phyloP scores from a whole-genome alignment of 2,797 vertebrate species.

The Molossus molossus region DNA sequence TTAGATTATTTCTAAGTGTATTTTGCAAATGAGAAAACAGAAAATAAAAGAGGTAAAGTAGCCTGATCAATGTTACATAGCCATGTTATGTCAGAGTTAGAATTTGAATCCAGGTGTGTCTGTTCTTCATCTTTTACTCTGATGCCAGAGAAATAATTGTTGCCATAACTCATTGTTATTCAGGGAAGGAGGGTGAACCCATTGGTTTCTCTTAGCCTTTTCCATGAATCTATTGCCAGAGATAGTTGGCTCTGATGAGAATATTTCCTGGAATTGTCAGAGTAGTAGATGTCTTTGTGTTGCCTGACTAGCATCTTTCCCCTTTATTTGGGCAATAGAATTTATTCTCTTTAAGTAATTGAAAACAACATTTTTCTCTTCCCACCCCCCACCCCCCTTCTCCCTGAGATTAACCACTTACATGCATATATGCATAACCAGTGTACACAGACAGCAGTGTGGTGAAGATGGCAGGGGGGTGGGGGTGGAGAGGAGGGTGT shows the following conservation, averaged over 20 bases:
- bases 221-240: neutral
- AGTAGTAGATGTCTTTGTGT: neutral
- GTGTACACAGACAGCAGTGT: no score
- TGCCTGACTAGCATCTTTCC: slow-evolving; percentile 10
- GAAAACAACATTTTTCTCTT: neutral
- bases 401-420: no score
- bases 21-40: slow-evolving; percentile 29
- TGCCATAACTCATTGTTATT: slow-evolving; percentile 15
- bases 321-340: neutral
- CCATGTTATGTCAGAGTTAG: neutral
- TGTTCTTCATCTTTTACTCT: slow-evolving; percentile 28
- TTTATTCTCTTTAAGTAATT: neutral
- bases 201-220: slow-evolving; percentile 33
- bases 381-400: no score
- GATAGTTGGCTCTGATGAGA: slow-evolving; percentile 3
- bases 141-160: neutral
- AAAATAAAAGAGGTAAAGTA: slow-evolving; percentile 45
- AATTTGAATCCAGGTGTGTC: neutral
- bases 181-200: neutral
- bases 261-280: neutral
- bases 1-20: slow-evolving; percentile 43
- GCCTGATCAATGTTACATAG: neutral
- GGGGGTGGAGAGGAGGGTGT: no score
- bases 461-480: no score
- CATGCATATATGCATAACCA: no score